Base-by-base conservation (phyloP, 2,888 invertebrate species). In the Cordilura impudica region DNA sequence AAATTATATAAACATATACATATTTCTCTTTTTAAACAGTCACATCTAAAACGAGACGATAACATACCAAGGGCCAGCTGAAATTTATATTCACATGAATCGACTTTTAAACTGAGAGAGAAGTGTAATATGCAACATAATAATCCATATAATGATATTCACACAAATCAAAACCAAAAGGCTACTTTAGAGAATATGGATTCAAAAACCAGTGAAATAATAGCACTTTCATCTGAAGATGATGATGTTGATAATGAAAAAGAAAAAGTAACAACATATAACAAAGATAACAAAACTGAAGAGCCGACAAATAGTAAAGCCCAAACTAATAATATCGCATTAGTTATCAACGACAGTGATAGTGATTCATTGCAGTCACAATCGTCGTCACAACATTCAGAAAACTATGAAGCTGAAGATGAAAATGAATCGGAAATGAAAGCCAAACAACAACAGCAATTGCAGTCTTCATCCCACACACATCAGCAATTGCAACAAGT, bases 41-140 rank as follows among this genome's bases (percentile, higher is more conserved):
- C 89, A 84, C 89, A 88, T 85, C 84, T 88, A 89, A 89, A 89
- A 83, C 88, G 89, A 83, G 89, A 89, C 84, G 89, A 89, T 88
- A 88, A 86, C 85, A 87, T 88, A 80, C 87, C 87, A 83, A 89
- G 89, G 88, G 85, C 87, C 84, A 90, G 89, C 89, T 90, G 89
- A 90, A 89, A 89, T 87, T 88, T 86, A 84, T 85, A 87, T 83
- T 81, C 79, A 67, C 79, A 67, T 79, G 79, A 79, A 72, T 61
- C 51, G 21, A 49, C 53, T 80, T 83, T 79, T 70, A 72, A 81
- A 78, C 70, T 80, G 77, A 31, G 61, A 73, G 81, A 73, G 19
- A 73, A 70, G 54, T 3, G n/a, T 14, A 83, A 61, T 51, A 23
- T 39, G 26, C 63, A 66, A 65, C 51, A 58, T 61, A 53, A 66